A percentile compares a stretch with the other conserved stretches of the same genome.
Evolutionary conservation across 2,888 invertebrate genomes (phyloP).

Genomic region (Polylopha cassiicola): DNA sequence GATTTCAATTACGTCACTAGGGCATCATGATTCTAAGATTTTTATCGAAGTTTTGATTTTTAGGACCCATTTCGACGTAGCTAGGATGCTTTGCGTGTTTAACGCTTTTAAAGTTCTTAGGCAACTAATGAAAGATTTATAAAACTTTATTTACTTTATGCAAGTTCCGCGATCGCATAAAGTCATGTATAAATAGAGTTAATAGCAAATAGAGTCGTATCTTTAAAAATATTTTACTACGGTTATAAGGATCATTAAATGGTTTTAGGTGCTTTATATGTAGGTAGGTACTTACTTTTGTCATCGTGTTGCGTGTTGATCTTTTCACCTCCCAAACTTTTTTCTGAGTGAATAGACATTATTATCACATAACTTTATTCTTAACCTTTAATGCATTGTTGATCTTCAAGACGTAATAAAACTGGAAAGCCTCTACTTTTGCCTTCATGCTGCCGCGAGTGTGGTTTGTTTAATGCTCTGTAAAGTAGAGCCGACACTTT

Average conservation of each 20-base stretch:
- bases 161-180: too few species aligned
- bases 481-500: slow-evolving; percentile 4
- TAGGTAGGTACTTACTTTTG: slow-evolving; percentile 29
- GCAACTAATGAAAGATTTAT: slow-evolving; percentile 4
- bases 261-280: too few species aligned
- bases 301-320: slow-evolving; percentile 23
- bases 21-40: slow-evolving; percentile 13
- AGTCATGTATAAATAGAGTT: too few species aligned
- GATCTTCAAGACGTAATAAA: background rate
- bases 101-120: background rate
- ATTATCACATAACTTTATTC: slow-evolving; percentile 2
- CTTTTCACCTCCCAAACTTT: slow-evolving; percentile 19
- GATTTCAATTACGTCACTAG: slow-evolving; percentile 47
- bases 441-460: background rate
- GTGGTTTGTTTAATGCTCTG: slow-evolving; percentile 7
- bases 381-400: background rate
- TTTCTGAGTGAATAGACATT: slow-evolving; percentile 14
- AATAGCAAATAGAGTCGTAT: too few species aligned
- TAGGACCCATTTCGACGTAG: background rate
- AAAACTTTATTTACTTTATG: too few species aligned
- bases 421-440: background rate
- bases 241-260: too few species aligned
- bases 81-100: slow-evolving; percentile 7
- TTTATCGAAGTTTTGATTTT: slow-evolving; percentile 14
- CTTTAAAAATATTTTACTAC: too few species aligned